These are phyloP conservation scores for Cosmopolites sordidus DNA, from an alignment of 2,888 invertebrate genomes.

Conservation along the genomic window DNA sequence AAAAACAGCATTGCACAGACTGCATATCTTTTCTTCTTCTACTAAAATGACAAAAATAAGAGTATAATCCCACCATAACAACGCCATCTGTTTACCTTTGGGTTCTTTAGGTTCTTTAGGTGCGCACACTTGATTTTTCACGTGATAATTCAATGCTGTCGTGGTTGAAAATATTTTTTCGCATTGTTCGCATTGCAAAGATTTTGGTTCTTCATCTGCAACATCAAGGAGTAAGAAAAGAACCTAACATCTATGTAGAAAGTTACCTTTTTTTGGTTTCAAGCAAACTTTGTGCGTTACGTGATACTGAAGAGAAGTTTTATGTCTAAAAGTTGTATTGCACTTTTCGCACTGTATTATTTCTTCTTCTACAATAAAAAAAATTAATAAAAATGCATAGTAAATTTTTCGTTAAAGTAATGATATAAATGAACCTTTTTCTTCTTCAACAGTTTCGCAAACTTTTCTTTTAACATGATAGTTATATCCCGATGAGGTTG, in stretches of 20 bases:
- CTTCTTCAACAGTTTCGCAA: constrained; percentile 18
- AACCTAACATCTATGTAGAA: neutral
- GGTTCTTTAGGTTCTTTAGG: constrained; percentile 27
- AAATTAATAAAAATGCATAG: too few relatives aligned
- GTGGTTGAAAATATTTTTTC: constrained; percentile 26
- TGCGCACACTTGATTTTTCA: constrained; percentile 24
- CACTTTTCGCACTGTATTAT: constrained; percentile 22
- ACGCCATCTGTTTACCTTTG: constrained; percentile 16
- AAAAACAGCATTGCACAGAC: constrained; percentile 19
- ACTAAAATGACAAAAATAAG: constrained; percentile 9
- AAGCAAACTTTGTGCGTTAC: constrained; percentile 20
- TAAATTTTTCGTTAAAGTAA: too few relatives aligned
- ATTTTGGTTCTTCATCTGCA: constrained; percentile 25
- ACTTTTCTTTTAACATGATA: constrained; percentile 23
- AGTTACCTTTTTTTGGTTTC: constrained; percentile 25
- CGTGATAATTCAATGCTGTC: constrained; percentile 22
- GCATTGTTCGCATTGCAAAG: constrained; percentile 24
- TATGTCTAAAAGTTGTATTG: constrained; percentile 19
- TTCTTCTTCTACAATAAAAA: constrained; percentile 21
- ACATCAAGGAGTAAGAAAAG: constrained; percentile 2
- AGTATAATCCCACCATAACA: neutral
- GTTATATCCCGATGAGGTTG: constrained; percentile 22
- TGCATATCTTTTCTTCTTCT: constrained; percentile 19
- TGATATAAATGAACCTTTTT: constrained; percentile 11
- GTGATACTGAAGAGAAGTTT: constrained; percentile 21